A percentile compares a stretch with the other conserved stretches of the same genome.
Conservation (phyloP, 2,888 invertebrate genomes). For the Lymantria monacha region DNA sequence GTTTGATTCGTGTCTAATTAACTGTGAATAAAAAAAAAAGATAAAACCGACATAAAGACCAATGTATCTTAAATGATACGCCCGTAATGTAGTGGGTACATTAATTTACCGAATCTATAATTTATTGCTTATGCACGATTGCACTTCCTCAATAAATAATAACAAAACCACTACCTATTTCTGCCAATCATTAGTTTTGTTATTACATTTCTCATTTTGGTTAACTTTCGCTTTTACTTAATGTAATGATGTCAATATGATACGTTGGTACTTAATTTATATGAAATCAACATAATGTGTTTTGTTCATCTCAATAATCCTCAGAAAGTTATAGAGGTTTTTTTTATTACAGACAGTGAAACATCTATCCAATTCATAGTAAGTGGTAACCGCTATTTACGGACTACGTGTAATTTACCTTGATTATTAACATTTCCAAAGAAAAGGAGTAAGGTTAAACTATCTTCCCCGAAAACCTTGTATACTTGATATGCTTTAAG, state of each 20-base stretch:
- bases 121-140: slow-evolving; percentile 37
- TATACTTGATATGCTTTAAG: no score
- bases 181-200: slow-evolving; percentile 31
- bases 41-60: slow-evolving; percentile 8
- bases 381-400: no score
- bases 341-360: no score
- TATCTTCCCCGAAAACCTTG: no score
- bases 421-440: no score
- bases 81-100: slow-evolving; percentile 21
- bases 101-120: slow-evolving; percentile 28
- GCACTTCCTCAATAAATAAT: slow-evolving; percentile 37
- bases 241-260: slow-evolving; percentile 29
- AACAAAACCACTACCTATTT: slow-evolving; percentile 29
- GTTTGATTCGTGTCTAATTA: slow-evolving; percentile 15
- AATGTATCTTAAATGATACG: slow-evolving; percentile 33
- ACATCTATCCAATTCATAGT: no score
- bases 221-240: slow-evolving; percentile 56
- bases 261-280: background rate
- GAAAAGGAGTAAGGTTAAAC: no score
- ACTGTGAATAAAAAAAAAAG: slow-evolving; percentile 28
- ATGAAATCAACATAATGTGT: background rate
- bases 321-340: background rate
- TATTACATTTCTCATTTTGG: slow-evolving; percentile 32
- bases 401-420: no score
- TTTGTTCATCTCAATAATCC: background rate